Evolutionary conservation across 2,797 vertebrate genomes (phyloP).

Genomic region (Periophthalmus magnuspinnatus): DNA sequence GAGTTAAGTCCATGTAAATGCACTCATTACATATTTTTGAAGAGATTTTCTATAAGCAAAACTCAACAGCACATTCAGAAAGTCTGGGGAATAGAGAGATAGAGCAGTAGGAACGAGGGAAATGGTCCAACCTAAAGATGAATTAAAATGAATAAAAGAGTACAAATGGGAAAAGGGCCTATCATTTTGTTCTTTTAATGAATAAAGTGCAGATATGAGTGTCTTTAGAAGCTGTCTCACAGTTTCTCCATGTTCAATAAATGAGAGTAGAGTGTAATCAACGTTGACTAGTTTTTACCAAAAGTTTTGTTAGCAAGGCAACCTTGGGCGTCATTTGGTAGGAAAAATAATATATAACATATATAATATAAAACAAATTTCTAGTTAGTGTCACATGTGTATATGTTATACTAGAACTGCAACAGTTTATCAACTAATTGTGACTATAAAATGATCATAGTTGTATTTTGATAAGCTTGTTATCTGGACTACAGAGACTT

Average conservation of each 20-base stretch:
- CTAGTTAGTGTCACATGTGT: too few species aligned
- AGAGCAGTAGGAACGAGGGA: constrained; percentile 53
- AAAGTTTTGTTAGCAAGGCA: constrained; percentile 45
- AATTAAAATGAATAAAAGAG: constrained; percentile 76
- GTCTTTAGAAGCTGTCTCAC: constrained; percentile 56
- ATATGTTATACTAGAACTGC: too few species aligned
- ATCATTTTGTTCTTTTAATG: constrained; percentile 69
- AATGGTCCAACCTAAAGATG: constrained; percentile 62
- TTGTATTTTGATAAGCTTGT: too few species aligned
- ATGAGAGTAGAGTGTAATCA: constrained; percentile 65
- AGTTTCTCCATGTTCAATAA: constrained; percentile 58
- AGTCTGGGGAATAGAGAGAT: constrained; percentile 68
- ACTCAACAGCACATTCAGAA: constrained; percentile 42
- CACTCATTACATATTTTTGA: constrained; percentile 28
- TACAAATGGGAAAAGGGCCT: constrained; percentile 70
- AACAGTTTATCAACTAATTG: too few species aligned
- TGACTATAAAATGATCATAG: too few species aligned
- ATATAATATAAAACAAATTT: too few species aligned
- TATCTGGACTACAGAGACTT: too few species aligned
- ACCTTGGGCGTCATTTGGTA: background rate
- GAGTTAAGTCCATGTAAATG: constrained; percentile 1
- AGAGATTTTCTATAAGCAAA: constrained; percentile 38
- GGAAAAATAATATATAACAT: too few species aligned
- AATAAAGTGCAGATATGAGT: constrained; percentile 71
- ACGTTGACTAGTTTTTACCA: constrained; percentile 60